A percentile compares a stretch with the other conserved stretches of the same genome.
phyloP scores from a whole-genome alignment of 2,888 invertebrate genomes.

The Elmis aenea region DNA sequence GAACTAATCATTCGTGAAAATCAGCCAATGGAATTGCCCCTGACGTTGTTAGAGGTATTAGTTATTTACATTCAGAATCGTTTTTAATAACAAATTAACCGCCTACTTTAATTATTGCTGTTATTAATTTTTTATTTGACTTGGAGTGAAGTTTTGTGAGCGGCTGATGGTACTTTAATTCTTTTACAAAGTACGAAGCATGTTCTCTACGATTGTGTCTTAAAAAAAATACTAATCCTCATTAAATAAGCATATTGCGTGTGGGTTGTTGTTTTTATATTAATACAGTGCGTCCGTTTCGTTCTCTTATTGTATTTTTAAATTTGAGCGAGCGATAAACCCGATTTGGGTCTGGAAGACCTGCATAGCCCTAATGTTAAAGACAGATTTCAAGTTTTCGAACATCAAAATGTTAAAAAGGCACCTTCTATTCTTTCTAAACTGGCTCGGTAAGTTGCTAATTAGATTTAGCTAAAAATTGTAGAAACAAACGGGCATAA shows the following conservation, averaged over 20 bases:
- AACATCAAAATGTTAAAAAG: slow-evolving; percentile 41
- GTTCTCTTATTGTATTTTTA: too few species aligned
- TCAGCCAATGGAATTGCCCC: slow-evolving; percentile 86
- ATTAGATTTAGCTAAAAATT: slow-evolving; percentile 1
- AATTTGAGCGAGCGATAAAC: slow-evolving; percentile 68
- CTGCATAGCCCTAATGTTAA: slow-evolving; percentile 70
- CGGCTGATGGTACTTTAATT: not conserved
- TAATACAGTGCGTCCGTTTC: too few species aligned
- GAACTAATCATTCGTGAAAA: slow-evolving; percentile 90
- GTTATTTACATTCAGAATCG: too few species aligned
- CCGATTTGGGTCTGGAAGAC: slow-evolving; percentile 72
- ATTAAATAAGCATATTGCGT: not conserved
- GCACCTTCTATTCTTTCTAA: slow-evolving; percentile 16
- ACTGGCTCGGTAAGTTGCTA: slow-evolving; percentile 13
- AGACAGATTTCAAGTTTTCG: slow-evolving; percentile 74
- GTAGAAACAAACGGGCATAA: too few species aligned
- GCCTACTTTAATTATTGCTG: too few species aligned
- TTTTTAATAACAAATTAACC: too few species aligned
- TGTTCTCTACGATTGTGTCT: too few species aligned
- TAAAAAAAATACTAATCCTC: too few species aligned
- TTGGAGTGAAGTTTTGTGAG: too few species aligned
- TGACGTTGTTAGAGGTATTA: slow-evolving; percentile 83
- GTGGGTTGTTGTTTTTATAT: not conserved
- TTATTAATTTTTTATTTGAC: too few species aligned
- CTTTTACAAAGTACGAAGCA: not conserved